Base-by-base conservation (phyloP, 2,888 invertebrate species). In the Tethea ocularis region DNA sequence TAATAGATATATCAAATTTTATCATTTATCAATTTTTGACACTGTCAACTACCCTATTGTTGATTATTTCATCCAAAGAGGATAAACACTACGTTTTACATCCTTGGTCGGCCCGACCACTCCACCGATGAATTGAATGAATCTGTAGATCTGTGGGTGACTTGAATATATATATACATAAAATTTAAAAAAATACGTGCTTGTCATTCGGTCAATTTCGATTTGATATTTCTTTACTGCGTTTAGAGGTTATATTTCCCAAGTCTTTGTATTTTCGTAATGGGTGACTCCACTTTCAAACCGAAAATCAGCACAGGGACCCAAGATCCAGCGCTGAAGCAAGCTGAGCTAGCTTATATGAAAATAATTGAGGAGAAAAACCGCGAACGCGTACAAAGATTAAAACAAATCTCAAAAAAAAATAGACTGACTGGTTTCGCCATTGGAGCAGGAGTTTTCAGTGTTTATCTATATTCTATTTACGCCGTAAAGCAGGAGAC, bases 401-500 rank as follows among this genome's bases (percentile, higher is more conserved):
- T 97, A 41, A 93, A 95, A 72, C 86, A 86, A 58, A 83, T 95
- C 23, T 93, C 95, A 54, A 94, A 90, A 77, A 95, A 93, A 67
- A 98, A 97, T 83, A 89, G 95, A 46, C 78, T 96, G 15, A 95
- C 96, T 51, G 98, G 95, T 51, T 88, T 94, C 8, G 77, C 95
- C 0, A 85, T 97, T 57, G 96, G 95, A 5, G 89, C 93, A 11
- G 94, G 95, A 29, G 97, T 96, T 0, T 62, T 97, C 2, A 94
- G 96, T 64, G 97, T 99, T 78, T 98, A 98, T 87, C 90, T 94
- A 33, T 98, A 98, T 87, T 97, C 98, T 20, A 96, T 98, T 81
- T 94, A 94, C 68, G 95, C 98, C 8, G 96, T 99, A 56, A 96
- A 96, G 82, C 98, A 98, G 83, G 99, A 99, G 88, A 97, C 95